Evolutionary conservation across 30 jellyfish, hydroid and myxozoan genomes (phyloP).

Genomic region (Hydra vulgaris): DNA sequence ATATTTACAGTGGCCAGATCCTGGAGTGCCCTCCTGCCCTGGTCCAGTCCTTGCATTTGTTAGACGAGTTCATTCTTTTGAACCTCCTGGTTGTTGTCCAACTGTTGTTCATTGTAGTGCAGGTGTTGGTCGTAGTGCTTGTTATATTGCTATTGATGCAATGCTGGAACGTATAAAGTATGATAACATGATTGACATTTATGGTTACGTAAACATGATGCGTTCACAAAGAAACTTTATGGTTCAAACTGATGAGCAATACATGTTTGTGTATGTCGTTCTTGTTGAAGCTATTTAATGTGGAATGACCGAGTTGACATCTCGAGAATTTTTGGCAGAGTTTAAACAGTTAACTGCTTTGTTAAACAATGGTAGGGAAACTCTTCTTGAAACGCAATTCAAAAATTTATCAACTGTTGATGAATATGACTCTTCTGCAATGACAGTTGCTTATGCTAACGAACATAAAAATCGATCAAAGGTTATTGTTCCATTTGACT

Average conservation of each 20-base stretch:
- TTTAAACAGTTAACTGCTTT: slow-evolving; percentile 52
- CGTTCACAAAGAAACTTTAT: slow-evolving; percentile 68
- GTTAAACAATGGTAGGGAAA: slow-evolving; percentile 33
- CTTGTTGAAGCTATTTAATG: slow-evolving; percentile 77
- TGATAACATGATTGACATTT: slow-evolving; percentile 62
- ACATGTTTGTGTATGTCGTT: slow-evolving; percentile 67
- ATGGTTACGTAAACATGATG: slow-evolving; percentile 66
- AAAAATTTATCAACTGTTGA: slow-evolving; percentile 23
- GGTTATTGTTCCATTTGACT: slow-evolving; percentile 42
- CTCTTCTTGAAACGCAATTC: slow-evolving; percentile 49
- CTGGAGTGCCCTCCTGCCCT: slow-evolving; percentile 82
- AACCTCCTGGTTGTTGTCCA: slow-evolving; percentile 66
- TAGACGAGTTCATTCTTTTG: slow-evolving; percentile 52
- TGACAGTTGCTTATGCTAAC: slow-evolving; percentile 43
- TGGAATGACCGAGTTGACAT: slow-evolving; percentile 68
- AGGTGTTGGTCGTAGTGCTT: slow-evolving; percentile 97
- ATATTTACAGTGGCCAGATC: slow-evolving; percentile 96
- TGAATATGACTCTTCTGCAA: slow-evolving; percentile 39
- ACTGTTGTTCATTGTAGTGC: slow-evolving; percentile 97
- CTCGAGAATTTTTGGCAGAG: slow-evolving; percentile 30
- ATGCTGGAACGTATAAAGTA: slow-evolving; percentile 68
- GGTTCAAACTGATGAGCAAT: slow-evolving; percentile 94
- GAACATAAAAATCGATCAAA: slow-evolving; percentile 44
- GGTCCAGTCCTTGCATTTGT: slow-evolving; percentile 70
- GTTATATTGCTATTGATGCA: slow-evolving; percentile 69